Conservation (phyloP, 1,140 invertebrate species). For the Drosophila serrata region DNA sequence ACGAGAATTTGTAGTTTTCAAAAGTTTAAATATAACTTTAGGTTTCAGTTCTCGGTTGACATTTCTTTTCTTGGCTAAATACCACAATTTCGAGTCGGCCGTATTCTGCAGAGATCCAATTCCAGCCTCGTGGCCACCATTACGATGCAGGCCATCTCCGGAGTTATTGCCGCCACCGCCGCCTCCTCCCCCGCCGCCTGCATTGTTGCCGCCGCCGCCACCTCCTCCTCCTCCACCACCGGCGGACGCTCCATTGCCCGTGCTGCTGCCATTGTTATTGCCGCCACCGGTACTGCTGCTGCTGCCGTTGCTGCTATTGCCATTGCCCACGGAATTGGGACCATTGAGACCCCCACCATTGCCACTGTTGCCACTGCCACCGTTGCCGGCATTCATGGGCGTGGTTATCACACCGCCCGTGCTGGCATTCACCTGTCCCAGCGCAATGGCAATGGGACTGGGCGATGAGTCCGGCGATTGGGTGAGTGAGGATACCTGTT, state of each 20-base stretch:
- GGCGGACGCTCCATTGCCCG: conserved; percentile 45
- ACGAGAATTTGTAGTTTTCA: not conserved
- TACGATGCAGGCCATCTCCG: conserved; percentile 76
- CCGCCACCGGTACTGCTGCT: conserved; percentile 86
- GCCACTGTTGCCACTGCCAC: conserved; percentile 85
- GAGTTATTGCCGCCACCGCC: conserved; percentile 69
- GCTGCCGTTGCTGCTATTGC: conserved; percentile 80
- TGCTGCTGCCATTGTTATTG: conserved; percentile 69
- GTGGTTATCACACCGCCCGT: conserved; percentile 77
- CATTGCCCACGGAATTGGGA: conserved; percentile 66
- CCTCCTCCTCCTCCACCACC: conserved; percentile 35
- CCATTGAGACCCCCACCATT: conserved; percentile 58
- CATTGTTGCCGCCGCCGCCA: conserved; percentile 60
- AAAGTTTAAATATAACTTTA: conserved; percentile 85
- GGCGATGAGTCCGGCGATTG: conserved; percentile 94
- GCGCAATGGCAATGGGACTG: conserved; percentile 91
- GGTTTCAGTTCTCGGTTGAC: conserved; percentile 85
- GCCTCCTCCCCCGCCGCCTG: conserved; percentile 61
- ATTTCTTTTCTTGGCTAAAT: conserved; percentile 85
- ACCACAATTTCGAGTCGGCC: conserved; percentile 88
- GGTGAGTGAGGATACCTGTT: conserved; percentile 93
- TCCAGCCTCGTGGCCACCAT: conserved; percentile 76
- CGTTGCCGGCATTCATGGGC: conserved; percentile 70
- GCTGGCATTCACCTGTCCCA: conserved; percentile 87
- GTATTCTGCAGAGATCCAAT: conserved; percentile 85